A percentile compares a stretch with the other conserved stretches of the same genome.
phyloP scores from a whole-genome alignment of 2,797 vertebrate genomes.

The Chelon labrosus region DNA sequence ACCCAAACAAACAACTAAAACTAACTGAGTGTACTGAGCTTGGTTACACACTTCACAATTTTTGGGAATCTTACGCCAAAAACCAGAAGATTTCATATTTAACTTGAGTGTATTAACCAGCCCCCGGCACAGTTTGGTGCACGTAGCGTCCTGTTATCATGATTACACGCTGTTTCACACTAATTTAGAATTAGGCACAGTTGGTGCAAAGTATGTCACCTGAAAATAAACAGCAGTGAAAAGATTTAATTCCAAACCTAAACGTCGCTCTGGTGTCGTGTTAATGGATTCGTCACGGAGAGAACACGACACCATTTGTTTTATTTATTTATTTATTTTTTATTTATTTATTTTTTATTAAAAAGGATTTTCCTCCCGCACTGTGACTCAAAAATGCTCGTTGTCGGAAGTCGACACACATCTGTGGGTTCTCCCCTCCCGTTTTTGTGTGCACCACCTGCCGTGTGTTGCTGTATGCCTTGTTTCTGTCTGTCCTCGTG shows the following conservation, averaged over 20 bases:
- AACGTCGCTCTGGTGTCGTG: conserved; percentile 58
- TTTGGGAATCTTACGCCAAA: conserved; percentile 29
- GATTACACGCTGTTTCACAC: conserved; percentile 67
- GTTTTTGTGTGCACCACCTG: conserved; percentile 62
- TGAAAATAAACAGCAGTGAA: conserved; percentile 43
- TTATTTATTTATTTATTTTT: neutral
- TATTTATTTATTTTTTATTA: neutral
- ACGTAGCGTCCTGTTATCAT: conserved; percentile 60
- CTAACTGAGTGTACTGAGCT: conserved; percentile 18
- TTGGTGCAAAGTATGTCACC: conserved; percentile 58
- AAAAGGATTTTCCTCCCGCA: conserved; percentile 57
- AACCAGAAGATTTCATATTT: conserved; percentile 28
- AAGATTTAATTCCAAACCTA: conserved; percentile 58
- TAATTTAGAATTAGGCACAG: conserved; percentile 57
- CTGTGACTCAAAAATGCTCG: conserved; percentile 74
- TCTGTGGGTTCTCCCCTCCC: conserved; percentile 49
- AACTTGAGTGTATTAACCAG: conserved; percentile 40
- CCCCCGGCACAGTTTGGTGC: conserved; percentile 50
- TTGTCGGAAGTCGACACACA: conserved; percentile 60
- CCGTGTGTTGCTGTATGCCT: conserved; percentile 70
- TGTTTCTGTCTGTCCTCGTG: conserved; percentile 73
- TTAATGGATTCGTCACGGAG: conserved; percentile 65
- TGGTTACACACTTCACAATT: conserved; percentile 42
- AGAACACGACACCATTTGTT: conserved; percentile 47
- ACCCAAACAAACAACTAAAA: neutral